phyloP scores from a whole-genome alignment of 1,140 invertebrate genomes.

The Drosophila truncata region DNA sequence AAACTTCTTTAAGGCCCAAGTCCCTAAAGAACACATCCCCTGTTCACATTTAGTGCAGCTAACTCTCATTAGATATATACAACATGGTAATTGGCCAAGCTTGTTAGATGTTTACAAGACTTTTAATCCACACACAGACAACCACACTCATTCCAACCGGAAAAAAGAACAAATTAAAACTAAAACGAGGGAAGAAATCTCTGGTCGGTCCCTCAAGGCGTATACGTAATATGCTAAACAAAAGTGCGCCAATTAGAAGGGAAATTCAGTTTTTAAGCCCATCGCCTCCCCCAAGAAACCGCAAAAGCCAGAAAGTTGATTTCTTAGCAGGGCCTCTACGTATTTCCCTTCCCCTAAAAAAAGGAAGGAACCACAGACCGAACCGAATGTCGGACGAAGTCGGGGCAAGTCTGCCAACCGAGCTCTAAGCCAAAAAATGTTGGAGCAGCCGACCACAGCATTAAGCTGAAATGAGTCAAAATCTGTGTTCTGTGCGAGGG shows the following conservation, averaged over 20 bases:
- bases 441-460: slow-evolving; percentile 60
- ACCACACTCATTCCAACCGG: not conserved
- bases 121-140: slow-evolving; percentile 41
- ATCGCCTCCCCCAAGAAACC: slow-evolving; percentile 43
- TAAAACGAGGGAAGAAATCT: slow-evolving; percentile 21
- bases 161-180: slow-evolving; percentile 23
- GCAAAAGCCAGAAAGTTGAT: slow-evolving; percentile 80
- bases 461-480: slow-evolving; percentile 60
- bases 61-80: slow-evolving; percentile 42
- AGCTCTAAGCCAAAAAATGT: slow-evolving; percentile 63
- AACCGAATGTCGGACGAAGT: slow-evolving; percentile 57
- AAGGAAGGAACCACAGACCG: slow-evolving; percentile 50
- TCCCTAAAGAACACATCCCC: not conserved
- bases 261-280: slow-evolving; percentile 75
- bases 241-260: slow-evolving; percentile 81
- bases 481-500: not conserved
- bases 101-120: slow-evolving; percentile 73
- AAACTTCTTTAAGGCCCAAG: too few relatives aligned
- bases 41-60: slow-evolving; percentile 11
- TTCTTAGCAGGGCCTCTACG: slow-evolving; percentile 62
- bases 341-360: not conserved
- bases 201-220: slow-evolving; percentile 29
- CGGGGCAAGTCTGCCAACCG: slow-evolving; percentile 19
- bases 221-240: slow-evolving; percentile 74
- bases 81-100: slow-evolving; percentile 71